Evolutionary conservation across 1,140 invertebrate species (phyloP).

Genomic region (Drosophila trapezifrons): DNA sequence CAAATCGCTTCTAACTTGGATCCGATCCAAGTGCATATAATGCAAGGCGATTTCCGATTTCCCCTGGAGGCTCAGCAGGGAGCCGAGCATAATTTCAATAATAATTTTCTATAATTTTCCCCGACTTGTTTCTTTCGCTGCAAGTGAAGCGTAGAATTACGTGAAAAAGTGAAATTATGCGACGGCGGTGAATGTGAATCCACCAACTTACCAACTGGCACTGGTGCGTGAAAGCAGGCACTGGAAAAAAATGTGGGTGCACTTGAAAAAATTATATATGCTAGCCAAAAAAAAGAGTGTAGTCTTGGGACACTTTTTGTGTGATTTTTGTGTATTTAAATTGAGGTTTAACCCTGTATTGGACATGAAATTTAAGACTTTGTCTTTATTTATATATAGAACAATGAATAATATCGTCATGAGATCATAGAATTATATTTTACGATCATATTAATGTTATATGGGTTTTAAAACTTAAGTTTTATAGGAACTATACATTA

Average conservation of each 20-base stretch:
- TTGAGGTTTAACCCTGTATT: no score
- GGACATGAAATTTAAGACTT: no score
- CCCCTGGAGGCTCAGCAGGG: background rate
- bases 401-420: no score
- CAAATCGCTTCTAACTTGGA: slow-evolving; percentile 57
- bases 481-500: no score
- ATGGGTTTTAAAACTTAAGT: no score
- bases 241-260: slow-evolving; percentile 8
- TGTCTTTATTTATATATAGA: no score
- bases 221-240: slow-evolving; percentile 71
- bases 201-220: slow-evolving; percentile 18
- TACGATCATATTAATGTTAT: no score
- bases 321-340: no score
- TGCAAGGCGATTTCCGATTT: slow-evolving; percentile 8
- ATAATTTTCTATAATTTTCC: slow-evolving; percentile 77
- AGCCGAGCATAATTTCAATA: slow-evolving; percentile 63
- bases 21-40: slow-evolving; percentile 11
- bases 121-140: slow-evolving; percentile 48
- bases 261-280: background rate
- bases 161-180: slow-evolving; percentile 82
- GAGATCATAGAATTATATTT: no score
- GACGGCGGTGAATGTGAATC: slow-evolving; percentile 56
- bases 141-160: slow-evolving; percentile 82
- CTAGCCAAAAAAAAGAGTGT: no score
- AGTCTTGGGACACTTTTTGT: no score